Conservation (phyloP, 2,888 invertebrate genomes). For the Parochlus steinenii region DNA sequence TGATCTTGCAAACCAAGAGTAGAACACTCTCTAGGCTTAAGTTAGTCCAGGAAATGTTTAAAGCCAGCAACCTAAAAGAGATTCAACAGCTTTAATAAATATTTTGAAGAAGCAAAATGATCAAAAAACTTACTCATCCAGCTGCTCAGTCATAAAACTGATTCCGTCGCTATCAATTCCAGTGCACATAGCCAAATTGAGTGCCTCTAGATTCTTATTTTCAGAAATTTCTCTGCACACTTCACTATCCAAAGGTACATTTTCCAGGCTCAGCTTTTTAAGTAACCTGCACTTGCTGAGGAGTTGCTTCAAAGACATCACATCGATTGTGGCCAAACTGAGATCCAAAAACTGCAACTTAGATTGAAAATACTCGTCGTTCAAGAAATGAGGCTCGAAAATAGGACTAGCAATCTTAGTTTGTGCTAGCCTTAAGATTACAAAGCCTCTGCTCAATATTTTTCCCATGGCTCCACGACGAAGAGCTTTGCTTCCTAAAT, state of each 20-base stretch:
- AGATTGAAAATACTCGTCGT: slow-evolving; percentile 29
- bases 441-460: slow-evolving; percentile 59
- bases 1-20: slow-evolving; percentile 41
- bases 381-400: slow-evolving; percentile 31
- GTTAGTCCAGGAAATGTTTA: slow-evolving; percentile 73
- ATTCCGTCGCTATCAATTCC: slow-evolving; percentile 52
- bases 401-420: slow-evolving; percentile 36
- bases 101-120: neutral
- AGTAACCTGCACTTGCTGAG: slow-evolving; percentile 51
- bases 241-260: slow-evolving; percentile 43
- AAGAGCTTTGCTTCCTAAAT: slow-evolving; percentile 55
- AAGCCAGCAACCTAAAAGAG: slow-evolving; percentile 40
- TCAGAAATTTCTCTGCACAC: slow-evolving; percentile 51
- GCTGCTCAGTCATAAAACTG: slow-evolving; percentile 37
- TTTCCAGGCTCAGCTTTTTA: slow-evolving; percentile 73
- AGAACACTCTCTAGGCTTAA: slow-evolving; percentile 42
- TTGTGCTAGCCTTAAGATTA: slow-evolving; percentile 60
- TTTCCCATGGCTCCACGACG: slow-evolving; percentile 51
- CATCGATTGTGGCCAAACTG: slow-evolving; percentile 56
- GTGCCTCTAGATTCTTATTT: slow-evolving; percentile 51
- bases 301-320: slow-evolving; percentile 36
- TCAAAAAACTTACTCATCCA: slow-evolving; percentile 24
- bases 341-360: slow-evolving; percentile 74
- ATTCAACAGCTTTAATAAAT: slow-evolving; percentile 11
- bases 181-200: slow-evolving; percentile 70